phyloP scores from a whole-genome alignment of 2,797 vertebrate genomes.

The Periophthalmus magnuspinnatus region DNA sequence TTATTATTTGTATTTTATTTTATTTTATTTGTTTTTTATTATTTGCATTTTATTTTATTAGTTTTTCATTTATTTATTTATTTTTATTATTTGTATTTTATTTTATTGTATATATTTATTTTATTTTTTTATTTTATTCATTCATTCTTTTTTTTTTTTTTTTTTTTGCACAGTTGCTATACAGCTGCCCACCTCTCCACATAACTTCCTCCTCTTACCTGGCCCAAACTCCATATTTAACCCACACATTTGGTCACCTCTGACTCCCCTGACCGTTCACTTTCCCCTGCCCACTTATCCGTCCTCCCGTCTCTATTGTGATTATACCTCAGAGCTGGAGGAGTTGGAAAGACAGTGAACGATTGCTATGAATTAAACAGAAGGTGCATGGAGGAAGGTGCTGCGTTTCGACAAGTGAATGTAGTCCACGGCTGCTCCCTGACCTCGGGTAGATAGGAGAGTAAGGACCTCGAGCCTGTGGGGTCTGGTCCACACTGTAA shows the following conservation, averaged over 20 bases:
- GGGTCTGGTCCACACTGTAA: slow-evolving; percentile 60
- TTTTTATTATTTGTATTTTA: too few species aligned
- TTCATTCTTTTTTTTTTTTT: too few species aligned
- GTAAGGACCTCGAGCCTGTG: slow-evolving; percentile 69
- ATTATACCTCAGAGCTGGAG: slow-evolving; percentile 46
- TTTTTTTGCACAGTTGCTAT: neutral
- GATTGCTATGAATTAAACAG: slow-evolving; percentile 71
- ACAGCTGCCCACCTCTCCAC: slow-evolving; percentile 6
- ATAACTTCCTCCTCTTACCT: slow-evolving; percentile 9
- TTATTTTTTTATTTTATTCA: too few species aligned
- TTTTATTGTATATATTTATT: too few species aligned
- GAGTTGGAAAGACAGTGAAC: slow-evolving; percentile 35
- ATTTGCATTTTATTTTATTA: too few species aligned
- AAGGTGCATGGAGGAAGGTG: slow-evolving; percentile 60
- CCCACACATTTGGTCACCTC: slow-evolving; percentile 56
- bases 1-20: too few species aligned
- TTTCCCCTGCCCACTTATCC: slow-evolving; percentile 59
- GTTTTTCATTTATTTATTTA: too few species aligned
- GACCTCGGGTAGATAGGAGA: slow-evolving; percentile 70
- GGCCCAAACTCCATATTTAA: slow-evolving; percentile 58
- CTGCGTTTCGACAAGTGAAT: slow-evolving; percentile 62
- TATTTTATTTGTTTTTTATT: too few species aligned
- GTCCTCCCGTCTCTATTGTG: slow-evolving; percentile 57
- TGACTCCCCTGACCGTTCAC: slow-evolving; percentile 56
- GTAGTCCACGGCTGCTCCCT: slow-evolving; percentile 67